Evolutionary conservation across 2,113 vertebrate species (phyloP).

Genomic region (Nymphicus hollandicus): DNA sequence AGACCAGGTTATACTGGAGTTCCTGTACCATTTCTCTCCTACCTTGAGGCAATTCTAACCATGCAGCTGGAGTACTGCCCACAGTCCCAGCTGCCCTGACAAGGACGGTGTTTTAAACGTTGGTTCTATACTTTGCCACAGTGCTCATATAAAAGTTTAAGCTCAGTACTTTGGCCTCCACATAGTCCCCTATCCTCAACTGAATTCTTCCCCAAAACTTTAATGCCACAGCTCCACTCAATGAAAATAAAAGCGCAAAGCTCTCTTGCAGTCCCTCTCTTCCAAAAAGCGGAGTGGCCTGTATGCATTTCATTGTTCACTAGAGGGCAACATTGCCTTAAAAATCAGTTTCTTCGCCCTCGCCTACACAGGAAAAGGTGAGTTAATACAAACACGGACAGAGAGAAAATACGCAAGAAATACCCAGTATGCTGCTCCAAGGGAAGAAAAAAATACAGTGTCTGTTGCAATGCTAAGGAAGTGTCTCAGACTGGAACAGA

Average conservation of each 20-base stretch:
- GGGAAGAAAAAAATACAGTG: not conserved
- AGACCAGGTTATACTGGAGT: not conserved
- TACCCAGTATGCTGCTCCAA: not conserved
- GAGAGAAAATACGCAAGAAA: not conserved
- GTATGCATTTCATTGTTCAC: not conserved
- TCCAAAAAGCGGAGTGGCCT: not conserved
- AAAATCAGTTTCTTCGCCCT: not conserved
- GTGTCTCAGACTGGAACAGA: not conserved
- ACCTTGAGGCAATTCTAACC: not conserved
- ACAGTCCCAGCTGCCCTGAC: not conserved
- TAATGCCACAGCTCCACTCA: not conserved
- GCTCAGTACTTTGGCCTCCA: not conserved
- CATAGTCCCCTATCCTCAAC: not conserved
- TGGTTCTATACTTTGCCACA: not conserved
- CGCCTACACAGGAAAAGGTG: fast-evolving
- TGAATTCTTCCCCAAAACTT: not conserved
- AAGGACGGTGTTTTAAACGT: not conserved
- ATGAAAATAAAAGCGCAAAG: not conserved
- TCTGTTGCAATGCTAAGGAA: not conserved
- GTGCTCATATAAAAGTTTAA: not conserved
- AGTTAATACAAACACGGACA: not conserved
- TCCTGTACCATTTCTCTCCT: not conserved
- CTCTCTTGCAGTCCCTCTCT: not conserved
- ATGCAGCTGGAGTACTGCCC: not conserved
- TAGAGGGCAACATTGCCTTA: slow-evolving; percentile 30